These are phyloP conservation scores for Laticauda colubrina DNA, from an alignment of 2,113 vertebrate species.

Conservation along the genomic window DNA sequence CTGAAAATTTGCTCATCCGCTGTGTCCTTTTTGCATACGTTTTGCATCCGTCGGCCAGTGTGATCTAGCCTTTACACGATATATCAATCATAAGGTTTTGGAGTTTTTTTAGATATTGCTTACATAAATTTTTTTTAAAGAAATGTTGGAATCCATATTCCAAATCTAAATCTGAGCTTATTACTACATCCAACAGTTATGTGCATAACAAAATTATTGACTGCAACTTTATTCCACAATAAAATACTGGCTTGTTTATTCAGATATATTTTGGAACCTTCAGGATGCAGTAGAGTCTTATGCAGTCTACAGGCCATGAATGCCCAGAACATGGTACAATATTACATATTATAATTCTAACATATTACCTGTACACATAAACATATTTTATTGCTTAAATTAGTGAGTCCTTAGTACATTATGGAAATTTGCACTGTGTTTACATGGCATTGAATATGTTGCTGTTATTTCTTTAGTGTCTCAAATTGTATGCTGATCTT, in stretches of 20 bases:
- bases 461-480: background rate
- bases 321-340: background rate
- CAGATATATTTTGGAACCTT: background rate
- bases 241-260: background rate
- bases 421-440: background rate
- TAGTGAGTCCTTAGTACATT: background rate
- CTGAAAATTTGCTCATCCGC: too few species aligned
- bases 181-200: background rate
- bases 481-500: background rate
- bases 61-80: background rate
- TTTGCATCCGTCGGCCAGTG: too few species aligned
- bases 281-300: background rate
- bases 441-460: constrained; percentile 1
- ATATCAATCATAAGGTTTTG: background rate
- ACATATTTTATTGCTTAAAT: background rate
- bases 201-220: background rate
- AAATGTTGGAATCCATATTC: background rate
- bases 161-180: background rate
- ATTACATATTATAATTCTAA: background rate
- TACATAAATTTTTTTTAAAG: background rate
- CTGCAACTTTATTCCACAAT: background rate
- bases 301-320: background rate
- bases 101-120: background rate
- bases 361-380: background rate
- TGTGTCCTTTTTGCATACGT: too few species aligned